Conservation (phyloP, 2,797 vertebrate genomes). For the Enteromius argenteus region DNA sequence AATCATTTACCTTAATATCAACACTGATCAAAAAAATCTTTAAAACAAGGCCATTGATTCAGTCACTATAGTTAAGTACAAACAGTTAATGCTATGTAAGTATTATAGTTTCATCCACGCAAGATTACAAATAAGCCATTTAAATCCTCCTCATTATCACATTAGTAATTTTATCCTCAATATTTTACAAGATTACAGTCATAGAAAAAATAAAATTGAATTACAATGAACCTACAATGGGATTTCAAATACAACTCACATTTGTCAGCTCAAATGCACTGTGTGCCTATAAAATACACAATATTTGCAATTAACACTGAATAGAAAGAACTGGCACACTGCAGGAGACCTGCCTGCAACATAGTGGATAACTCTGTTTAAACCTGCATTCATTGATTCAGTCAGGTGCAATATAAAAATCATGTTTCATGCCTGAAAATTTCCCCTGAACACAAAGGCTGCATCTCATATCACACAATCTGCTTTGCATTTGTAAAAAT, state of each 20-base stretch:
- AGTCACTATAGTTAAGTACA: neutral
- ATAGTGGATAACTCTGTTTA: neutral
- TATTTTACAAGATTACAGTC: neutral
- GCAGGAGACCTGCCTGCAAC: neutral
- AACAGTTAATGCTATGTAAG: neutral
- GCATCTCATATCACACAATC: slow-evolving; percentile 5
- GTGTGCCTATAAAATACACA: neutral
- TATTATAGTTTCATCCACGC: neutral
- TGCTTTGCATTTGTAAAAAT: slow-evolving; percentile 6
- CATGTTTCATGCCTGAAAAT: neutral
- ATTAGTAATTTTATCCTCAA: neutral
- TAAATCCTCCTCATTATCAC: neutral
- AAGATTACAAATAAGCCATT: slow-evolving; percentile 1
- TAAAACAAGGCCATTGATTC: neutral
- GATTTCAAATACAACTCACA: neutral
- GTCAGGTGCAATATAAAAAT: neutral
- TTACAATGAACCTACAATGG: neutral
- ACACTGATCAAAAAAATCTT: neutral
- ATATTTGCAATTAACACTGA: neutral
- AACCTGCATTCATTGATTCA: neutral
- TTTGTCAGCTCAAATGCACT: neutral
- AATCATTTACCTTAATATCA: slow-evolving; percentile 2
- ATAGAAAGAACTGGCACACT: neutral
- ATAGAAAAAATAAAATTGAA: neutral
- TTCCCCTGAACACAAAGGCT: neutral